Conservation (phyloP, 2,888 invertebrate species). For the Xanthorhoe spadicearia region DNA sequence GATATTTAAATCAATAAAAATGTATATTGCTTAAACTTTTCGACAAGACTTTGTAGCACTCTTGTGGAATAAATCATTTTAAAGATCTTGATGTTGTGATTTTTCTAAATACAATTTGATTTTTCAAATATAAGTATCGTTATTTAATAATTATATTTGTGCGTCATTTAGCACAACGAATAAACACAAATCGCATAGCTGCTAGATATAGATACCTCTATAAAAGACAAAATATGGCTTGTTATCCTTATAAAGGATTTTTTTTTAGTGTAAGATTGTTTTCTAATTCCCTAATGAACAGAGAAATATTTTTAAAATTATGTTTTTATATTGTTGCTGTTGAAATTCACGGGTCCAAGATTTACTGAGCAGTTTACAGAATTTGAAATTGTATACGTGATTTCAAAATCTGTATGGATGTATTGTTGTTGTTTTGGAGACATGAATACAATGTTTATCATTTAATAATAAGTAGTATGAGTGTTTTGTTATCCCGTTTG, state of each 20-base stretch:
- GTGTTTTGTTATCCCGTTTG: constrained; percentile 26
- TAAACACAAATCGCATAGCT: constrained; percentile 68
- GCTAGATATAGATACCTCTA: constrained; percentile 74
- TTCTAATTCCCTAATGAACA: constrained; percentile 66
- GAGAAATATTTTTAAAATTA: constrained; percentile 75
- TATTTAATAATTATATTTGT: constrained; percentile 52
- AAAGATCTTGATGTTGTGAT: constrained; percentile 35
- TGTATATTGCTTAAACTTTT: constrained; percentile 31
- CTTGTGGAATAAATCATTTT: constrained; percentile 31
- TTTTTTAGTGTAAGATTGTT: constrained; percentile 74
- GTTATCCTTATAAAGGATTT: constrained; percentile 82
- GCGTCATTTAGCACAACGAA: constrained; percentile 69
- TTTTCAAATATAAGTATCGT: constrained; percentile 43
- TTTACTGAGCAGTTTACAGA: constrained; percentile 60
- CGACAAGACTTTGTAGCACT: constrained; percentile 27
- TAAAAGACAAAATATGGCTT: constrained; percentile 79
- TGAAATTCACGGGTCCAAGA: constrained; percentile 79
- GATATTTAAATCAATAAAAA: constrained; percentile 17
- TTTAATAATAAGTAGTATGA: constrained; percentile 22
- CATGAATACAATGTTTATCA: constrained; percentile 39
- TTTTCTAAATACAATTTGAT: constrained; percentile 53
- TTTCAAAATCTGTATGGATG: constrained; percentile 51
- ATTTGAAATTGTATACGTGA: constrained; percentile 51
- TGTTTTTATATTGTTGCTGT: constrained; percentile 75
- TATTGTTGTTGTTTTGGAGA: constrained; percentile 45